These are phyloP conservation scores for Anhinga anhinga DNA, from an alignment of 2,113 vertebrate species.

Conservation along the genomic window DNA sequence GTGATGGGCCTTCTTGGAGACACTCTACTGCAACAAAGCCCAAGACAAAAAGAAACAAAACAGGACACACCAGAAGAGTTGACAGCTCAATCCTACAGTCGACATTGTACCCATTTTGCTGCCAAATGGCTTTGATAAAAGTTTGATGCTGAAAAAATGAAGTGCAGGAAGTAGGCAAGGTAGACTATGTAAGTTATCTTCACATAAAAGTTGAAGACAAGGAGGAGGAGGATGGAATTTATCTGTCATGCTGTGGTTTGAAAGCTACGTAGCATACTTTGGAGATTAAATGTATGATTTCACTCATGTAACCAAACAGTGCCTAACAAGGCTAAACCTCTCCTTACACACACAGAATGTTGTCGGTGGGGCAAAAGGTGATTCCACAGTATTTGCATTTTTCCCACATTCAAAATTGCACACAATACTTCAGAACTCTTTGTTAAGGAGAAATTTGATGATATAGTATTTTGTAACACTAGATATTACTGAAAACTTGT, in stretches of 20 bases:
- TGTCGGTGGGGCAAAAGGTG: background rate
- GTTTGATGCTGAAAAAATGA: background rate
- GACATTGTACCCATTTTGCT: background rate
- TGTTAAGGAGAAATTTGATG: background rate
- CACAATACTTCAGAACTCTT: background rate
- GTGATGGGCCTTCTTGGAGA: background rate
- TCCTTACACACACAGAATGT: background rate
- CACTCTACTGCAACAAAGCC: background rate
- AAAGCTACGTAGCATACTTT: background rate
- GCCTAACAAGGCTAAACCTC: background rate
- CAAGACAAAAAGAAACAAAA: background rate
- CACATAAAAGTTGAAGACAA: rapidly evolving
- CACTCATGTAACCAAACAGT: background rate
- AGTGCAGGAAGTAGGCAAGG: background rate
- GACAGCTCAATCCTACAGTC: background rate
- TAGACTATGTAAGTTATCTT: background rate
- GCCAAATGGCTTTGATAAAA: background rate
- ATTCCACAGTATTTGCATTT: background rate
- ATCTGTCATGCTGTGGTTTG: background rate
- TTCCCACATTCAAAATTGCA: background rate
- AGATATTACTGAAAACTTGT: background rate
- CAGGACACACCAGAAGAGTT: background rate
- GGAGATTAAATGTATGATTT: background rate
- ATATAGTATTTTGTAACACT: background rate
- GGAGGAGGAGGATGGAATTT: background rate